These are phyloP conservation scores for Ifrita kowaldi DNA, from an alignment of 2,113 vertebrate genomes.

Conservation along the genomic window DNA sequence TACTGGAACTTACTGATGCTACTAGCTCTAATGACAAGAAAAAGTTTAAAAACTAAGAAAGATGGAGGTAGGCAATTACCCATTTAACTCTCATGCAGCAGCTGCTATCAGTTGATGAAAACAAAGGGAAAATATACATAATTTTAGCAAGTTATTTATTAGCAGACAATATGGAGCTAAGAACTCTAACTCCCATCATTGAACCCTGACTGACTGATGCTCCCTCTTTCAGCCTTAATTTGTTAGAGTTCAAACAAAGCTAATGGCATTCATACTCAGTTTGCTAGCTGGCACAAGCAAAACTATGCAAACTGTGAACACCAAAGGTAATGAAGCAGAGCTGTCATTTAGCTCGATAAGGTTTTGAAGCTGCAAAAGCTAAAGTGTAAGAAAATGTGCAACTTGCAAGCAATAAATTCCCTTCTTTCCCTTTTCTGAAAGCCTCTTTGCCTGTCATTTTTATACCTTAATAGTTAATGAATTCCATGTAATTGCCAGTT, in stretches of 20 bases:
- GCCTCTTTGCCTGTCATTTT: conserved; percentile 42
- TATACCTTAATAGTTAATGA: conserved; percentile 58
- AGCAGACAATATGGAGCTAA: not conserved
- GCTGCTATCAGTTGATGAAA: not conserved
- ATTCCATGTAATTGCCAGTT: conserved; percentile 60
- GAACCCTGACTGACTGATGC: not conserved
- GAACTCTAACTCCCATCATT: not conserved
- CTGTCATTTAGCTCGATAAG: not conserved
- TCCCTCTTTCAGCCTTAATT: conserved; percentile 16
- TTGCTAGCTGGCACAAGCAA: conserved; percentile 1
- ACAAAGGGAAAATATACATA: not conserved
- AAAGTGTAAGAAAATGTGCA: not conserved
- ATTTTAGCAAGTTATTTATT: not conserved
- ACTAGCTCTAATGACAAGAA: not conserved
- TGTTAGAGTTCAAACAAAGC: conserved; percentile 6
- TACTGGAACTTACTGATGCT: not conserved
- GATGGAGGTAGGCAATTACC: not conserved
- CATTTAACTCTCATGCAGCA: not conserved
- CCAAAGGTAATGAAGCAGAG: not conserved
- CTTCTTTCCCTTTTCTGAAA: not conserved
- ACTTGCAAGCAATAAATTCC: not conserved
- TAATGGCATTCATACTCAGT: not conserved
- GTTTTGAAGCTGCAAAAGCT: not conserved
- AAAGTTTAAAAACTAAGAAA: not conserved
- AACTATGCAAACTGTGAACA: not conserved